phyloP scores from a whole-genome alignment of 2,113 vertebrate species.

The Scortum barcoo region DNA sequence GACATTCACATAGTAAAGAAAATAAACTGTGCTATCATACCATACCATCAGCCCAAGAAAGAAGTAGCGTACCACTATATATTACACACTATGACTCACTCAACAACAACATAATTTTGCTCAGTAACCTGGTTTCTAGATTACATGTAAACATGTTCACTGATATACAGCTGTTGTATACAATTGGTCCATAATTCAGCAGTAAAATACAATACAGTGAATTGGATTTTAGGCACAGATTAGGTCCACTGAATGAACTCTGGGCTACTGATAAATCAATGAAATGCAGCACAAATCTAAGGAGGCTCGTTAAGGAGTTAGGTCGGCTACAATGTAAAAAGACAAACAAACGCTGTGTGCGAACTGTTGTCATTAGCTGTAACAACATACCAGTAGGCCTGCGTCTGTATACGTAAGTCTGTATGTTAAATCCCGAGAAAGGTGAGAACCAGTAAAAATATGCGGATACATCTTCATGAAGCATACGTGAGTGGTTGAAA shows the following conservation, averaged over 20 bases:
- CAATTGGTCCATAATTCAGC: not conserved
- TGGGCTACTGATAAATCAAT: conserved; percentile 8
- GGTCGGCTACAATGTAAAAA: not conserved
- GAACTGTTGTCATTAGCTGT: not conserved
- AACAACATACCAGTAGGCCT: not conserved
- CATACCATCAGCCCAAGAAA: not conserved
- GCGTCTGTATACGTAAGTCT: not conserved
- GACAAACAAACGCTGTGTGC: not conserved
- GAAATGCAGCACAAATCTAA: not conserved
- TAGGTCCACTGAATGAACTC: not conserved
- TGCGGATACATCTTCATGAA: not conserved
- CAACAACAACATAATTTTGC: not conserved
- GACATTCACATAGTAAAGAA: not conserved
- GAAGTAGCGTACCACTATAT: not conserved
- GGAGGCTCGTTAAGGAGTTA: not conserved
- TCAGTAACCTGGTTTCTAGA: not conserved
- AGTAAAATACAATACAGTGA: not conserved
- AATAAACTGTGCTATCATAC: not conserved
- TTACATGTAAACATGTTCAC: not conserved
- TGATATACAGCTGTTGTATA: not conserved
- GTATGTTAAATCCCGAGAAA: not conserved
- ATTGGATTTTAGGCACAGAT: not conserved
- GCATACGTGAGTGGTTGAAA: not conserved
- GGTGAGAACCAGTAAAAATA: not conserved
- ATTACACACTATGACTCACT: not conserved